A percentile compares a stretch with the other conserved stretches of the same genome.
Evolutionary conservation across 1,140 invertebrate genomes (phyloP).

Genomic region (Leptestheria dahalacensis): DNA sequence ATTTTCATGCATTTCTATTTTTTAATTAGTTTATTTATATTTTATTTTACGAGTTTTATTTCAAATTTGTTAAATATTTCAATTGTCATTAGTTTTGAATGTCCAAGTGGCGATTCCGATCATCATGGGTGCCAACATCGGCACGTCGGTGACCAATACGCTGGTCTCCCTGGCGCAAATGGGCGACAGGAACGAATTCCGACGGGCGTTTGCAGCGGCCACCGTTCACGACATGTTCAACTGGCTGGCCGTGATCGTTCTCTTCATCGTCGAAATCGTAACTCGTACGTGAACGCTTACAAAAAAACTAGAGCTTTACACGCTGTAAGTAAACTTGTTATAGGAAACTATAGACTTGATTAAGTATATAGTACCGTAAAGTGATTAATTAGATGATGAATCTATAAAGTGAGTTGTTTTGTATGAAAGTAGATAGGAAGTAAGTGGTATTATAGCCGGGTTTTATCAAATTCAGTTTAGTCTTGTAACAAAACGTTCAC

Average conservation of each 20-base stretch:
- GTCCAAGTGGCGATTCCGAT: slow-evolving; percentile 29
- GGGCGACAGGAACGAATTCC: slow-evolving; percentile 28
- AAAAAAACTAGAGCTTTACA: too few relatives aligned
- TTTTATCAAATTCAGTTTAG: too few relatives aligned
- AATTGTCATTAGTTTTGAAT: slow-evolving; percentile 23
- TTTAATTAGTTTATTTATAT: too few relatives aligned
- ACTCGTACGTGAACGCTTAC: slow-evolving; percentile 21
- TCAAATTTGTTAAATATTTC: background rate
- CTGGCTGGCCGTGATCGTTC: slow-evolving; percentile 31
- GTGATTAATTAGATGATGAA: too few relatives aligned
- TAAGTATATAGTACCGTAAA: too few relatives aligned
- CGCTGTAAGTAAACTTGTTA: too few relatives aligned
- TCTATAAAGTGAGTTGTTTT: too few relatives aligned
- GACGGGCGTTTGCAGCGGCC: slow-evolving; percentile 31
- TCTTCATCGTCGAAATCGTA: slow-evolving; percentile 31
- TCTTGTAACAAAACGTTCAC: too few relatives aligned
- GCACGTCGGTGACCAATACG: slow-evolving; percentile 29
- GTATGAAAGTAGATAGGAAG: too few relatives aligned
- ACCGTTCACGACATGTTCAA: slow-evolving; percentile 34
- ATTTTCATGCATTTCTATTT: too few relatives aligned
- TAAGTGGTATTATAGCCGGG: too few relatives aligned
- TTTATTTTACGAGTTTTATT: too few relatives aligned
- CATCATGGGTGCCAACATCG: slow-evolving; percentile 29
- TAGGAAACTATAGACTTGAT: background rate
- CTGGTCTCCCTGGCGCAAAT: slow-evolving; percentile 25